phyloP scores from a whole-genome alignment of 2,113 vertebrate genomes.

The Candoia aspera region DNA sequence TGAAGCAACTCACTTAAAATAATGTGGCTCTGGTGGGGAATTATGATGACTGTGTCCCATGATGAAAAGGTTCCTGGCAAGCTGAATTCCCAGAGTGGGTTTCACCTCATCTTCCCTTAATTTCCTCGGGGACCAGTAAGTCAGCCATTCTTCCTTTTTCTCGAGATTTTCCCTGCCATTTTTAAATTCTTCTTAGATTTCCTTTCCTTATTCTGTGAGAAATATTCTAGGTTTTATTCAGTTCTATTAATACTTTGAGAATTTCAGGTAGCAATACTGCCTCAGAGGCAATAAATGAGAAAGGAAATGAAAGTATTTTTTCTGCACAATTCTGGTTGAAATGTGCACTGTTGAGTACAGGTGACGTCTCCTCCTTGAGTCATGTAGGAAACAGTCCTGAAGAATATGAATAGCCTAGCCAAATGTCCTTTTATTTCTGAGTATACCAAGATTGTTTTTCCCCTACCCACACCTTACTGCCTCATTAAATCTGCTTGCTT shows the following conservation, averaged over 20 bases:
- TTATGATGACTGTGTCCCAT: not conserved
- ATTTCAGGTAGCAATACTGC: not conserved
- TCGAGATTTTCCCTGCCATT: constrained; percentile 16
- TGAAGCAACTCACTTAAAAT: constrained; percentile 23
- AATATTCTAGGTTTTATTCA: constrained; percentile 2
- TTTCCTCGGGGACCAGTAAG: constrained; percentile 22
- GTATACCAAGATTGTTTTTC: not conserved
- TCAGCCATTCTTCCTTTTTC: constrained; percentile 16
- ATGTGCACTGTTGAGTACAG: not conserved
- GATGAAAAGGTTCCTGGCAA: constrained; percentile 8
- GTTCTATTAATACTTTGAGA: not conserved
- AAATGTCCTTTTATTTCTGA: not conserved
- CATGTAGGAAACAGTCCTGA: not conserved
- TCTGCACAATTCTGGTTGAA: not conserved
- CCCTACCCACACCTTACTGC: not conserved
- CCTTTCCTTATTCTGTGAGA: not conserved
- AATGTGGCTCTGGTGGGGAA: not conserved
- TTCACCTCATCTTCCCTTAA: not conserved
- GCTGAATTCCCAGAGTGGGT: not conserved
- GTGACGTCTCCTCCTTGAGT: not conserved
- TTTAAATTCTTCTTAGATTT: not conserved
- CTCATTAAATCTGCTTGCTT: not conserved
- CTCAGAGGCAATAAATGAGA: not conserved
- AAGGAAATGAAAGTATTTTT: not conserved
- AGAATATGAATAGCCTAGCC: not conserved